Evolutionary conservation across 1,140 invertebrate species (phyloP).

Genomic region (Drosophila pallidifrons): DNA sequence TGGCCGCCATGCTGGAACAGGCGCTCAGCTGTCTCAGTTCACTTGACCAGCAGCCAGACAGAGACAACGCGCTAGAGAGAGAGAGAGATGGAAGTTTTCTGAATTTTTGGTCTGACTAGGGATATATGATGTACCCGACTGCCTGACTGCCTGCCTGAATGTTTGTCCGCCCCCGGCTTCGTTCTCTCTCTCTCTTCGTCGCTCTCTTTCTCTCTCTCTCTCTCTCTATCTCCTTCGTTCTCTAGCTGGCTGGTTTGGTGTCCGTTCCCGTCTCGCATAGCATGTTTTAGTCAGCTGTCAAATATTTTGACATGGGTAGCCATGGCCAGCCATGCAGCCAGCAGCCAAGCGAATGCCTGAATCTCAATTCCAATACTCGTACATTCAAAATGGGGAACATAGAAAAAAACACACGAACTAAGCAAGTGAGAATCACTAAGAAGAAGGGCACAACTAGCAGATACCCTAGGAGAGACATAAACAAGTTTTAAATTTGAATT

Average conservation of each 20-base stretch:
- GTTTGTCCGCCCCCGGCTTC: slow-evolving; percentile 32
- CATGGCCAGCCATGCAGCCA: slow-evolving; percentile 60
- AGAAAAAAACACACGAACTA: slow-evolving; percentile 38
- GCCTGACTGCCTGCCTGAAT: slow-evolving; percentile 43
- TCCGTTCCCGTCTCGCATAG: slow-evolving; percentile 60
- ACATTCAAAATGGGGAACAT: slow-evolving; percentile 64
- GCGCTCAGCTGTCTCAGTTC: slow-evolving; percentile 42
- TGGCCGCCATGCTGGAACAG: slow-evolving; percentile 69
- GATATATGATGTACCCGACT: slow-evolving; percentile 61
- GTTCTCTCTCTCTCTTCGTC: too few relatives aligned
- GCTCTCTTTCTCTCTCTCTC: too few relatives aligned
- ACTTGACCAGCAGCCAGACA: slow-evolving; percentile 42
- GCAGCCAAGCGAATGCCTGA: slow-evolving; percentile 33
- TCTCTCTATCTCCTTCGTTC: too few relatives aligned
- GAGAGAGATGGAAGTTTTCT: slow-evolving; percentile 27
- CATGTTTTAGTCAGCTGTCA: slow-evolving; percentile 85
- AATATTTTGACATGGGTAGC: slow-evolving; percentile 85
- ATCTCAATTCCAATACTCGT: slow-evolving; percentile 60
- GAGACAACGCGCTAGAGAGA: not conserved
- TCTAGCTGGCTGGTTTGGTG: slow-evolving; percentile 10
- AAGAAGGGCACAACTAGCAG: not conserved
- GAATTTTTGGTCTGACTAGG: slow-evolving; percentile 62
- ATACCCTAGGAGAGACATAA: slow-evolving; percentile 21
- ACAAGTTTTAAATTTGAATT: too few relatives aligned
- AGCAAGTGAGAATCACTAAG: slow-evolving; percentile 37